Evolutionary conservation across 2,888 invertebrate species (phyloP), one percentile per base, ranked within the genome.

Genomic region (Acleris holmiana): DNA sequence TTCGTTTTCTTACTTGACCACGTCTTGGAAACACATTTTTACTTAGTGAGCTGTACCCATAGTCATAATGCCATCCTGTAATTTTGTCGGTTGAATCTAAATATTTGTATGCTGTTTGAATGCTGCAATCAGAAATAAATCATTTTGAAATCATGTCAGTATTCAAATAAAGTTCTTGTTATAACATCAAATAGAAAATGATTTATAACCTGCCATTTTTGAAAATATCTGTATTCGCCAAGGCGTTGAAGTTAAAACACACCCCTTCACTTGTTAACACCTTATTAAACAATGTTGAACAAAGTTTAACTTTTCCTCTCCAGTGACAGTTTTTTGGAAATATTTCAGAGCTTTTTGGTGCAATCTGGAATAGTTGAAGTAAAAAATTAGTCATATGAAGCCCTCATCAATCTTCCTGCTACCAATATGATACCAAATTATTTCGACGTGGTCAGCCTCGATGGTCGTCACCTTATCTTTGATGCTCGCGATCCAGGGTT

Each of bases 161-260:
- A 35, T 4, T 35, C 13, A 4, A 13, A 46, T 4, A n/a, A 18
- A 46, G 10, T 6, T 29, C 10, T 29, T 2, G 29, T 29, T 6
- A 29, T 23, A 8, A 10, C 29, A 3, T 29, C 10, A 29, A 29
- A 29, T 29, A 29, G 29, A 29, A 29, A 35, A 4, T 13, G 13
- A 13, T 35, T 35, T 35, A 10, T 35, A 46, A 59, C 65, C 65
- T 65, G 5, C 46, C 58, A 2, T 17, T 21, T n/a, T 10, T 65
- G n/a, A 65, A 60, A 1, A 65, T 65, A 2, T 59, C 49, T 8
- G 41, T 15, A 35, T 46, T 17, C 0, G 59, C 41, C 3, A 65
- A 18, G 1, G 65, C 17, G 35, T 65, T 65, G 35, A 65, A 65
- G 19, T 65, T 65, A 3, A 49, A 60, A 19, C 65, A 65, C 10